Conservation (phyloP, 2,888 invertebrate genomes). For the Trilocha varians region DNA sequence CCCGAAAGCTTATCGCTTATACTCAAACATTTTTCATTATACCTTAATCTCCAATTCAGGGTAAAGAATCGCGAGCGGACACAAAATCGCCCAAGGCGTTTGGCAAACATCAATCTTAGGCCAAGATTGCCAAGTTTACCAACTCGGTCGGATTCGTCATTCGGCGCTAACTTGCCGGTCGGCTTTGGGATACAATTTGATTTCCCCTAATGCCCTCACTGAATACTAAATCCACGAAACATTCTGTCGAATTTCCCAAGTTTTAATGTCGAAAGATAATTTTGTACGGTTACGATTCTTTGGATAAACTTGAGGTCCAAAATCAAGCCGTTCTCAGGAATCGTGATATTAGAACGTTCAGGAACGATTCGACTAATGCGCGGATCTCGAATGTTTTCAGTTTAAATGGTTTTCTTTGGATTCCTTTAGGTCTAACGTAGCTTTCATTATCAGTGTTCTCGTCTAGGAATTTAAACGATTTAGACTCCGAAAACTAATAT, state of each 20-base stretch:
- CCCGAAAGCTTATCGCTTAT: too few species aligned
- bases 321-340: background rate
- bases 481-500: too few species aligned
- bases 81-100: constrained; percentile 20
- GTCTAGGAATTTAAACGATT: too few species aligned
- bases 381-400: background rate
- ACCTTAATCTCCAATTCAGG: background rate
- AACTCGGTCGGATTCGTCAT: constrained; percentile 28
- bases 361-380: background rate
- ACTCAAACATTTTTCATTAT: background rate
- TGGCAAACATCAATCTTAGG: constrained; percentile 30
- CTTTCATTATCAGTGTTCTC: background rate
- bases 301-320: background rate
- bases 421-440: background rate
- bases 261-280: constrained; percentile 8
- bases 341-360: background rate
- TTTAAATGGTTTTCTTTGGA: background rate
- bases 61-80: constrained; percentile 3
- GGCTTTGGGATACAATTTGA: constrained; percentile 31
- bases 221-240: constrained; percentile 26
- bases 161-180: constrained; percentile 24
- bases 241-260: constrained; percentile 14
- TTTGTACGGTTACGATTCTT: background rate
- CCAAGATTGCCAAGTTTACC: constrained; percentile 29
- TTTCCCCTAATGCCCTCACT: constrained; percentile 25